These are phyloP conservation scores for Leptodactylus fallax DNA, from an alignment of 2,797 vertebrate genomes.

Conservation along the genomic window DNA sequence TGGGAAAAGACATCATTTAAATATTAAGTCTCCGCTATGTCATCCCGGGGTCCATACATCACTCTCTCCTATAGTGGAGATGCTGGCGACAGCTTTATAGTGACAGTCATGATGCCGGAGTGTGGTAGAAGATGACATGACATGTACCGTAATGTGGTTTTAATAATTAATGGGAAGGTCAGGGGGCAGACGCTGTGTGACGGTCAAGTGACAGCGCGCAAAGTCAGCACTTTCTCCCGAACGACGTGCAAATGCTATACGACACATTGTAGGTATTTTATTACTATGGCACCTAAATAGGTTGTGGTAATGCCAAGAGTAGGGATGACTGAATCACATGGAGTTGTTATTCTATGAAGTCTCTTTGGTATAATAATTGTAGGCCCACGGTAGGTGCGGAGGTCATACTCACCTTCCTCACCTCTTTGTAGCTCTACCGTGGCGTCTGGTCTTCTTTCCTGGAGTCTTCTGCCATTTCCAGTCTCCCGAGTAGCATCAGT, in stretches of 20 bases:
- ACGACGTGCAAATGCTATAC: background rate
- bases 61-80: constrained; percentile 11
- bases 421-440: no score
- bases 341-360: no score
- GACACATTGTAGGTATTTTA: background rate
- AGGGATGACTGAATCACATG: no score
- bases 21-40: constrained; percentile 37
- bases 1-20: constrained; percentile 46
- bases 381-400: no score
- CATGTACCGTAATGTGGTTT: background rate
- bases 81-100: constrained; percentile 42
- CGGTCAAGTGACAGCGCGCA: background rate
- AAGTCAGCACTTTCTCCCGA: background rate
- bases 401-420: no score
- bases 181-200: background rate
- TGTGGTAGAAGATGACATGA: constrained; percentile 11
- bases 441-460: no score
- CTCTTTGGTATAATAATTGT: no score
- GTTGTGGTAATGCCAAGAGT: background rate
- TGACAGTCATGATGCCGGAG: background rate
- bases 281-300: background rate
- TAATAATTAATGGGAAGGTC: constrained; percentile 12
- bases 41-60: constrained; percentile 28
- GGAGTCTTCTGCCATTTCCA: no score
- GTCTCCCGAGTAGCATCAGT: no score